phyloP scores from a whole-genome alignment of 1,140 invertebrate species.

The Brachionus plicatilis region DNA sequence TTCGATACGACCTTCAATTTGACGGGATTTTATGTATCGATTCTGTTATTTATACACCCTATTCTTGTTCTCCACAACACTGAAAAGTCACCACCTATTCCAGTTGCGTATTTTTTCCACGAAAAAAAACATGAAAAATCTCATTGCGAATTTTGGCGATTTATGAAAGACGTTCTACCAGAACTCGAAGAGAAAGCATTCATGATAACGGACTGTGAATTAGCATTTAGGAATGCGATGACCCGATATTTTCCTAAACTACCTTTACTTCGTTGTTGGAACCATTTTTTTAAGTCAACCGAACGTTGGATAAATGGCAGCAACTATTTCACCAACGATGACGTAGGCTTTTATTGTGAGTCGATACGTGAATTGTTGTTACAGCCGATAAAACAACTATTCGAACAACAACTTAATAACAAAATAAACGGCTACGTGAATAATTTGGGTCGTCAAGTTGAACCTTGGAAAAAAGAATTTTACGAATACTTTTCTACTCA shows the following conservation, averaged over 20 bases:
- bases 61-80: background rate
- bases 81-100: background rate
- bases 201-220: background rate
- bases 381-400: background rate
- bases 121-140: background rate
- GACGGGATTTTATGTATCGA: background rate
- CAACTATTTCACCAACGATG: background rate
- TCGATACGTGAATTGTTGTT: background rate
- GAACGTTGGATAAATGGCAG: background rate
- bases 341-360: too few species aligned
- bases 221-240: background rate
- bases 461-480: background rate
- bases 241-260: background rate
- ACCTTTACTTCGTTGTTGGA: background rate
- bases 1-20: background rate
- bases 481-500: background rate
- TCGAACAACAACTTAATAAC: background rate
- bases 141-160: background rate
- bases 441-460: background rate
- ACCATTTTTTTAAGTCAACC: background rate
- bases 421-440: background rate
- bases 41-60: background rate
- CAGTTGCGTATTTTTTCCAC: background rate
- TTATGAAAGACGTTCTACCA: background rate
- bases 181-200: background rate